These are phyloP conservation scores for Chionoecetes opilio DNA, from an alignment of 1,140 invertebrate genomes.

Conservation along the genomic window DNA sequence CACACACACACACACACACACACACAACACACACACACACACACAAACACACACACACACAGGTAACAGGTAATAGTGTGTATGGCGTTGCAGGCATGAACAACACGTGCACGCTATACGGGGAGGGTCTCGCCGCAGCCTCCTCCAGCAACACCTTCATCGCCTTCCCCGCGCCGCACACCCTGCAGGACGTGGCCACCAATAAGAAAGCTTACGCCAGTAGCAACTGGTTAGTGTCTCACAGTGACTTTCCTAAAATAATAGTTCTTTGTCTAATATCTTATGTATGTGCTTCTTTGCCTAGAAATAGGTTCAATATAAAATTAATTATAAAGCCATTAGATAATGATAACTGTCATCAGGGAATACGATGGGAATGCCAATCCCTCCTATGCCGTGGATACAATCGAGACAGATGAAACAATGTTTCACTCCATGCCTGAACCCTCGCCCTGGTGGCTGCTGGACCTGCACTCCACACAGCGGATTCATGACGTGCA, in stretches of 20 bases:
- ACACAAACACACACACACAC: too few relatives aligned
- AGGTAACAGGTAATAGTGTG: too few relatives aligned
- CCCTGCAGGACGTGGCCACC: not conserved
- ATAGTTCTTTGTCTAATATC: not conserved
- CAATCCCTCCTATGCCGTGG: not conserved
- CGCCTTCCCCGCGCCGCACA: not conserved
- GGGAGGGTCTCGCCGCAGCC: not conserved
- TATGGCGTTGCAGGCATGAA: too few relatives aligned
- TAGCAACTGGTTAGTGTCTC: not conserved
- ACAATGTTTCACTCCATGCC: not conserved
- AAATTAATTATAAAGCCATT: too few relatives aligned
- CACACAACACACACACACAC: too few relatives aligned
- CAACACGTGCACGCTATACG: not conserved
- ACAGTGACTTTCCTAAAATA: not conserved
- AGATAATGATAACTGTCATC: too few relatives aligned
- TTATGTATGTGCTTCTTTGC: not conserved
- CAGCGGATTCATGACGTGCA: not conserved
- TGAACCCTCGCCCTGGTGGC: not conserved
- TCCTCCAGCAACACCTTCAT: not conserved
- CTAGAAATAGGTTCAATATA: not conserved
- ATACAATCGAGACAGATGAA: not conserved
- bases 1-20: too few relatives aligned
- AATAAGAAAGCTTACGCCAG: not conserved
- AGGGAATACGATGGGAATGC: not conserved
- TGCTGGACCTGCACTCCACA: not conserved